Base-by-base conservation (phyloP, 2,113 vertebrate genomes). In the Pluvianellus socialis region DNA sequence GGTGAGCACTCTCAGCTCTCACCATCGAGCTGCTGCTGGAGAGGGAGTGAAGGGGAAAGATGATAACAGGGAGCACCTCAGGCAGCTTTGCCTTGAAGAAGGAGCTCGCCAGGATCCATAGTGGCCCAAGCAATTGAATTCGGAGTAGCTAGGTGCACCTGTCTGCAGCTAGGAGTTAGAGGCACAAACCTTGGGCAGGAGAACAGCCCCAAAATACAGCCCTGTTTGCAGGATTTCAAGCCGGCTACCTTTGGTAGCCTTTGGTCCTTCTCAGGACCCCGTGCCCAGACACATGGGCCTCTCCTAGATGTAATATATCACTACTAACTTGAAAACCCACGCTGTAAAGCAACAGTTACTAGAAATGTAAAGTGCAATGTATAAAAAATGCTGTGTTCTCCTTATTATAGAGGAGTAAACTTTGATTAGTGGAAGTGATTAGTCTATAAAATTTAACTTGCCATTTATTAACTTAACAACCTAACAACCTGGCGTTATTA, bases 381-480 rank as follows among this genome's bases (percentile, higher is more conserved):
- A 59, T 71, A 81, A 74, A 85, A 59, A 94, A 86, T 68, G 27
- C n/a, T 61, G 35, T 56, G 45, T 82, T 97, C 70, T 80, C 8
- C 10, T 75, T 75, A 83, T 50, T 86, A 44, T 13, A 83, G 20
- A 70, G 76, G 10, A 88, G 49, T 82, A 77, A 96, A 75, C 63
- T 90, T 92, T 84, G 76, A 80, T 84, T 96, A 95, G 71, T 75
- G 68, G 53, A 90, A 92, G 85, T 81, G 87, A 96, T 94, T 83
- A 92, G 63, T 68, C 83, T 81, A 74, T 95, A 96, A 97, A 96
- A 95, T 84, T 79, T 84, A 97, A 91, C 42, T 92, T 80, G 56
- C 71, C 61, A 84, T 95, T 96, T 96, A 96, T 97, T 96, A 97
- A 94, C 26, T 65, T 79, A 95, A 97, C 86, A 96, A 91, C 49